Percentiles rank a stretch among this genome's conserved stretches.
These are phyloP conservation scores for Atrichornis clamosus DNA, from an alignment of 2,113 vertebrate genomes.

Conservation along the genomic window DNA sequence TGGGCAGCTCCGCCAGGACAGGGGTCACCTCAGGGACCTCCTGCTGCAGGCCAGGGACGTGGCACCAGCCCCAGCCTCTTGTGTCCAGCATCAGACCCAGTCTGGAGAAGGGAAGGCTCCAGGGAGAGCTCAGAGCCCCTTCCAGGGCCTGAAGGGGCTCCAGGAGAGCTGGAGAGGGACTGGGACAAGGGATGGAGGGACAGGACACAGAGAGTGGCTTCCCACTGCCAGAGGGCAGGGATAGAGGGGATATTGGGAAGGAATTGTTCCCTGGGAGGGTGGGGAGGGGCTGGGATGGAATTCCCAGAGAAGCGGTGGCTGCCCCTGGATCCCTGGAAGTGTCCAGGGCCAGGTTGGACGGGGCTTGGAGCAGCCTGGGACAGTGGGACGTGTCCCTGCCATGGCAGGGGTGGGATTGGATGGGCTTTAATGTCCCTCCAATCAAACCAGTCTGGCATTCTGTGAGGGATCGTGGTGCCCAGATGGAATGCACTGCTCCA, in stretches of 20 bases:
- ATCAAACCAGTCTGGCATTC: neutral
- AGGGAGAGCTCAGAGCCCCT: neutral
- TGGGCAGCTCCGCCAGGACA: neutral
- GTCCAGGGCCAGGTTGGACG: fast-evolving
- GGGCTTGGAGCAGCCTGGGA: neutral
- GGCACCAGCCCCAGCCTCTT: neutral
- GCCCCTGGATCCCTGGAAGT: neutral
- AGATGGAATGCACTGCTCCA: neutral
- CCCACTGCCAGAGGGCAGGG: neutral
- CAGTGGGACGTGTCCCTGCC: neutral
- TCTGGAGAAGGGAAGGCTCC: neutral
- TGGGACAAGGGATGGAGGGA: neutral
- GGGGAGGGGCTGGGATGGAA: neutral
- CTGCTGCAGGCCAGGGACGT: neutral
- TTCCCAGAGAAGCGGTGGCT: neutral
- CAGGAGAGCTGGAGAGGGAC: neutral
- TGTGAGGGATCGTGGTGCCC: neutral
- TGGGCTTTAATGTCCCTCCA: neutral
- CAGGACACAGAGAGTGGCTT: neutral
- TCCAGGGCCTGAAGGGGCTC: neutral
- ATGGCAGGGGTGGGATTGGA: neutral
- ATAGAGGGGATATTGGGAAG: fast-evolving
- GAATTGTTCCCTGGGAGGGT: neutral
- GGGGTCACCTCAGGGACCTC: neutral
- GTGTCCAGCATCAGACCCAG: neutral